Conservation (phyloP, 2,113 vertebrate species). For the Mastomys natalensis region DNA sequence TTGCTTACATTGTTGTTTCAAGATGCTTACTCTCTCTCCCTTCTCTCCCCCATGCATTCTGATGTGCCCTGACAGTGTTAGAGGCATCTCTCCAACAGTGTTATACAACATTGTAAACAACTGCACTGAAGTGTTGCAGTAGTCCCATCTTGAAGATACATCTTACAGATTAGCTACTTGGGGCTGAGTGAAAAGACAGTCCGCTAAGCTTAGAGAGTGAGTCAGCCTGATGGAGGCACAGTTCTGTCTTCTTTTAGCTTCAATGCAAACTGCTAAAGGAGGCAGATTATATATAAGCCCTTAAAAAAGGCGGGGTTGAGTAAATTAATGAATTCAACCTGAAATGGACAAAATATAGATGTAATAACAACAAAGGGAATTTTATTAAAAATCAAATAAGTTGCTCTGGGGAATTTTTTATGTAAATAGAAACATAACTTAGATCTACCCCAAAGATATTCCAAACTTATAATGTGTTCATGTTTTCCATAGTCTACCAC, state of each 20-base stretch:
- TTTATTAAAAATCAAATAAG: slow-evolving; percentile 19
- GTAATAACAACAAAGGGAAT: not conserved
- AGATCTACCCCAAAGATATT: not conserved
- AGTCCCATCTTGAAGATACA: not conserved
- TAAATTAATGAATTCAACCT: not conserved
- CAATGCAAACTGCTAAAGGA: not conserved
- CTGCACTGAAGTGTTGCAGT: not conserved
- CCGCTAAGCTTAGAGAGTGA: not conserved
- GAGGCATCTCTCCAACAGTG: not conserved
- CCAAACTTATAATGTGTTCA: not conserved
- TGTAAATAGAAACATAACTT: slow-evolving; percentile 48
- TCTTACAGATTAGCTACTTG: not conserved
- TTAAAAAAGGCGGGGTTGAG: not conserved
- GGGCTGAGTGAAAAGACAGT: not conserved
- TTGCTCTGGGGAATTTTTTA: not conserved
- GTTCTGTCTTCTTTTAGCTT: not conserved
- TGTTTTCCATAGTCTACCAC: not conserved
- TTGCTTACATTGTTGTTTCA: not conserved
- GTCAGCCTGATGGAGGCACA: not conserved
- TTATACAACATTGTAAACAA: not conserved
- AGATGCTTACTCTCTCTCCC: not conserved
- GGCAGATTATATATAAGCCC: not conserved
- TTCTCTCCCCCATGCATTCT: not conserved
- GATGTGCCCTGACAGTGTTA: not conserved
- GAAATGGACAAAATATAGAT: slow-evolving; percentile 3